Conservation (phyloP, 2,888 invertebrate species). For the Calameuta pallipes region DNA sequence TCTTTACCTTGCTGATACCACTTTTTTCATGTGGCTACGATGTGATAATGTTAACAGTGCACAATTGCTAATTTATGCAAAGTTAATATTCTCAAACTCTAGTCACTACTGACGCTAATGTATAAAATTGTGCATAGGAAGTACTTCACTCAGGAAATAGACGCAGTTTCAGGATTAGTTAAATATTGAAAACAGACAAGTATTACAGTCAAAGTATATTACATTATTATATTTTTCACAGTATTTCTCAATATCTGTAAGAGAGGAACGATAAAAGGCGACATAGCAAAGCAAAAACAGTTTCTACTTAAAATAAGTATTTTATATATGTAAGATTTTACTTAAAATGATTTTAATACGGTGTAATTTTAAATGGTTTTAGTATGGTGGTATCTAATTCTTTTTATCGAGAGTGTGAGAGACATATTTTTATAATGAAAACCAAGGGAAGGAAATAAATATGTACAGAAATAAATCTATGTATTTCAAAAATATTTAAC, state of each 20-base stretch:
- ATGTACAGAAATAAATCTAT: neutral
- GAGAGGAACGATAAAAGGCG: neutral
- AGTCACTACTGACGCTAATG: neutral
- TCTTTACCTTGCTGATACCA: neutral
- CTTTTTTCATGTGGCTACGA: neutral
- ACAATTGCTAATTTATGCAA: neutral
- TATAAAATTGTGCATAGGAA: neutral
- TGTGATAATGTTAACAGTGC: neutral
- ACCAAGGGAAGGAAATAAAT: neutral
- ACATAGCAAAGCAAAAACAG: neutral
- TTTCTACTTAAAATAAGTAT: neutral
- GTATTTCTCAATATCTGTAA: neutral
- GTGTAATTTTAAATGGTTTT: neutral
- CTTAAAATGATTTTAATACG: neutral
- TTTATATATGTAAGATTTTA: neutral
- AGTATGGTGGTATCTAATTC: neutral
- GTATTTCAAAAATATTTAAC: too few species aligned
- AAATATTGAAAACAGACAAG: neutral
- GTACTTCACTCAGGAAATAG: neutral
- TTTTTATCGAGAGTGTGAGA: neutral
- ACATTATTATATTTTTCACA: neutral
- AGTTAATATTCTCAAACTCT: neutral
- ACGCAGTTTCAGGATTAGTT: neutral
- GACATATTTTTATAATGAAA: neutral
- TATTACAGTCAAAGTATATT: neutral